Percentiles rank a stretch among this genome's conserved stretches.
Conservation (phyloP, 2,888 invertebrate species). For the Anodontia alba region DNA sequence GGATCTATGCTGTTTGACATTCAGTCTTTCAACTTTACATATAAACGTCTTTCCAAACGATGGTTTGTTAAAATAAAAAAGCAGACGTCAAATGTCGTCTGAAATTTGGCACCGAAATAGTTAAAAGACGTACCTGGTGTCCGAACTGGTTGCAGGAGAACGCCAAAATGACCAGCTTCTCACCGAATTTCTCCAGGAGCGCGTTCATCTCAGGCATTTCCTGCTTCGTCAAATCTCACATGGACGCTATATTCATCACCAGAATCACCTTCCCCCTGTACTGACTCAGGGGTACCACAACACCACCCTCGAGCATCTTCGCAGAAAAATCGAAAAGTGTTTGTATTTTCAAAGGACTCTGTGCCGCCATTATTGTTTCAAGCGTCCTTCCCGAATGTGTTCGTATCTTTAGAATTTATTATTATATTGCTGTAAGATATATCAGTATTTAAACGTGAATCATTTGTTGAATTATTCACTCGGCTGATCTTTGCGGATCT, state of each 20-base stretch:
- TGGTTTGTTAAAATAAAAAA: no score
- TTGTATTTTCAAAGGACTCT: slow-evolving; percentile 32
- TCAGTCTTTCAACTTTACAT: no score
- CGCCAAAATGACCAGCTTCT: slow-evolving; percentile 79
- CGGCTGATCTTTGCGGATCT: no score
- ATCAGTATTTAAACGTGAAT: no score
- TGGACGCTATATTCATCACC: slow-evolving; percentile 82
- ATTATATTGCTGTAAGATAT: no score
- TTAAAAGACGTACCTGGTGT: slow-evolving; percentile 75
- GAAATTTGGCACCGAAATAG: no score
- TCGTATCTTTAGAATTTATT: no score
- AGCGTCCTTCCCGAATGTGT: no score
- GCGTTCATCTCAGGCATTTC: slow-evolving; percentile 83
- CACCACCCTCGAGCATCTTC: slow-evolving; percentile 42
- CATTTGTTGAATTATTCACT: no score
- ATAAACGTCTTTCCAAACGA: no score
- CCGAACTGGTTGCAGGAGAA: slow-evolving; percentile 84
- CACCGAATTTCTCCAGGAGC: slow-evolving; percentile 76
- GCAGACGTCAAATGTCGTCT: no score
- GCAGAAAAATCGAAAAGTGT: slow-evolving; percentile 61
- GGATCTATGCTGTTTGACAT: no score
- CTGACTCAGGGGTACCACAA: slow-evolving; percentile 51
- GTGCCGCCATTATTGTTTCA: background rate
- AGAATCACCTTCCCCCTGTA: slow-evolving; percentile 81
- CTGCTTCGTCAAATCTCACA: slow-evolving; percentile 83